Base-by-base conservation (phyloP, 2,888 invertebrate species). In the Yponomeuta malinellus region DNA sequence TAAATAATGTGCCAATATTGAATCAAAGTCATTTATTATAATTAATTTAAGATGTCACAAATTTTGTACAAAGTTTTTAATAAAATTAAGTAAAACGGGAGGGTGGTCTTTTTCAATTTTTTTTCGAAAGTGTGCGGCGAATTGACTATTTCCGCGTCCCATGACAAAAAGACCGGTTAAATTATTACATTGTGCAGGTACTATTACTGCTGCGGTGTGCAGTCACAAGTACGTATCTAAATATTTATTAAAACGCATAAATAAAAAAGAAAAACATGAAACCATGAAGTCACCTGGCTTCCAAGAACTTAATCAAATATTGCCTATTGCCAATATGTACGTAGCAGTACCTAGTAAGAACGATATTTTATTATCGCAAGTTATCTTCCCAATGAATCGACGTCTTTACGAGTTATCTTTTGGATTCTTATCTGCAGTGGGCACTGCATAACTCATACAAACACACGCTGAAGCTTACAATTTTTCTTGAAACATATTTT, bases 1-100 rank as follows among this genome's bases (percentile, higher is more conserved):
- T 59, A 67, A 68, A 29, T 68, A 63, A 63, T 63, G 63, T 63
- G 69, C 69, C 69, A 69, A 69, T 43, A 69, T 63, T 37, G 63
- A 69, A 69, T 69, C 33, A 37, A 69, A 69, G 63, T 70, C 65
- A 65, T 65, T 64, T 65, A 48, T 65, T 65, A 33, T 63, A 63
- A 37, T 63, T 63, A 63, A 48, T 48, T 29, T 70, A 70, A 63
- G 63, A 33, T 48, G 15, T 33, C 10, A 29, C 48, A 10, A 5
- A 29, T 68, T 68, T 68, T 68, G 68, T 68, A 68, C 68, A 68
- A 23, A 48, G 68, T 48, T 48, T 29, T 15, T 48, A 48, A 65
- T 31, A 65, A 31, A 65, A 65, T 10, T 31, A 64, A 29, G 29
- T 29, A 29, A 64, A 64, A 64, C 1, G 23, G 1, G 6, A 12